A percentile compares a stretch with the other conserved stretches of the same genome.
Evolutionary conservation across 2,888 invertebrate species (phyloP).

Genomic region (Timema cristinae): DNA sequence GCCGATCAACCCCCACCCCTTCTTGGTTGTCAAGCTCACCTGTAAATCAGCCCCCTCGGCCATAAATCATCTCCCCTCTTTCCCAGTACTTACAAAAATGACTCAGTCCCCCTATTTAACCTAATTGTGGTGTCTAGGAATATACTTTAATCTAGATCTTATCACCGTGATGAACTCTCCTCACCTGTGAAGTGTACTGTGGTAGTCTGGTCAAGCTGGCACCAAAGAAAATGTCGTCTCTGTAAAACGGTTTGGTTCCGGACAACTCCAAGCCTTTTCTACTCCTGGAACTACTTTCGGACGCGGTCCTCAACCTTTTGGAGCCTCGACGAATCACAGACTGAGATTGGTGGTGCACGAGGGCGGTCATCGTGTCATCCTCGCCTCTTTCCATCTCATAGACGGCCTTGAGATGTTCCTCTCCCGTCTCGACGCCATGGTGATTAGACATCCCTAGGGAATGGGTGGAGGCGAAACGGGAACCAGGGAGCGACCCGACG

Average conservation of each 20-base stretch:
- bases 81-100: no score
- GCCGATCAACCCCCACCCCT: no score
- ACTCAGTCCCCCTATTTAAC: no score
- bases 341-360: constrained; percentile 6
- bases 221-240: constrained; percentile 86
- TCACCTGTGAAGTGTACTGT: constrained; percentile 71
- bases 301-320: constrained; percentile 37
- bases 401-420: constrained; percentile 9
- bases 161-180: neutral
- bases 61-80: no score
- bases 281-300: constrained; percentile 28
- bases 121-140: no score
- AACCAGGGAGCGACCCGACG: constrained; percentile 39
- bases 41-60: no score
- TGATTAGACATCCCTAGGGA: constrained; percentile 13
- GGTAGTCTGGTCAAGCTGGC: constrained; percentile 81
- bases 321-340: neutral
- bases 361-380: neutral
- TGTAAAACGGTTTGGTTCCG: constrained; percentile 67
- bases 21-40: no score
- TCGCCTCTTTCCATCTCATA: neutral
- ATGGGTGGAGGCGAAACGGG: constrained; percentile 20
- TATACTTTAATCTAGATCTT: no score
- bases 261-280: constrained; percentile 8
- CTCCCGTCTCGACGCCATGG: constrained; percentile 6